Conservation (phyloP, 35 echinoderm and acorn worm species). For the Patiria miniata region DNA sequence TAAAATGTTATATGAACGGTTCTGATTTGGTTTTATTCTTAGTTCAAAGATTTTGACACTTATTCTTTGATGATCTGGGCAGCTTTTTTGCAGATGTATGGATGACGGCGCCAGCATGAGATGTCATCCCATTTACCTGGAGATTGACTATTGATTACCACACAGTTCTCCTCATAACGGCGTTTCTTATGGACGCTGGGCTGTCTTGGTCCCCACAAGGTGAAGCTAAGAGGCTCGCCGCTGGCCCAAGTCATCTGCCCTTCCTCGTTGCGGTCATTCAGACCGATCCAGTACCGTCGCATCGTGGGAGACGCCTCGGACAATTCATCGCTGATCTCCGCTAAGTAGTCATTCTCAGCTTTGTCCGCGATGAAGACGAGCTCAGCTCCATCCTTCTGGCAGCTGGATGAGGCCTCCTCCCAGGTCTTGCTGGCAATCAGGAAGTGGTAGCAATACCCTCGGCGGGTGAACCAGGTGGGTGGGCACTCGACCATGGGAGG, state of each 20-base stretch:
- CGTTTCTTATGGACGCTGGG: conserved; percentile 3
- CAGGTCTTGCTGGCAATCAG: background rate
- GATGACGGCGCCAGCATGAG: background rate
- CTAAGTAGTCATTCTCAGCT: conserved; percentile 10
- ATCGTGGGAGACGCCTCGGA: background rate
- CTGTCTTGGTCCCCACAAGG: background rate
- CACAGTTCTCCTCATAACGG: background rate
- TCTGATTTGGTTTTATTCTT: too few relatives aligned
- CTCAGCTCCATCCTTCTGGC: background rate
- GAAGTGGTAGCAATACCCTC: conserved; percentile 19
- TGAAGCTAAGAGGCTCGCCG: background rate
- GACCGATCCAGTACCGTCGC: background rate
- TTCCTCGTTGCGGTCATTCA: background rate
- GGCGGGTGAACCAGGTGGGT: background rate
- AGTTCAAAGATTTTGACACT: too few relatives aligned
- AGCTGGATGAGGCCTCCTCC: background rate
- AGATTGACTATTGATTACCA: background rate
- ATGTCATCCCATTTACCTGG: background rate
- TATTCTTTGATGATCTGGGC: background rate
- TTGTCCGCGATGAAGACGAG: conserved; percentile 9
- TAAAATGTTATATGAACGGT: too few relatives aligned
- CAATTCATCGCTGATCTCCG: background rate
- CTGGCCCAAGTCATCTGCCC: conserved; percentile 1
- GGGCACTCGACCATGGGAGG: background rate
- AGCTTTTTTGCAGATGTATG: conserved; percentile 10